These are phyloP conservation scores for Parnassius glacialis DNA, from an alignment of 2,888 invertebrate genomes.

Conservation along the genomic window DNA sequence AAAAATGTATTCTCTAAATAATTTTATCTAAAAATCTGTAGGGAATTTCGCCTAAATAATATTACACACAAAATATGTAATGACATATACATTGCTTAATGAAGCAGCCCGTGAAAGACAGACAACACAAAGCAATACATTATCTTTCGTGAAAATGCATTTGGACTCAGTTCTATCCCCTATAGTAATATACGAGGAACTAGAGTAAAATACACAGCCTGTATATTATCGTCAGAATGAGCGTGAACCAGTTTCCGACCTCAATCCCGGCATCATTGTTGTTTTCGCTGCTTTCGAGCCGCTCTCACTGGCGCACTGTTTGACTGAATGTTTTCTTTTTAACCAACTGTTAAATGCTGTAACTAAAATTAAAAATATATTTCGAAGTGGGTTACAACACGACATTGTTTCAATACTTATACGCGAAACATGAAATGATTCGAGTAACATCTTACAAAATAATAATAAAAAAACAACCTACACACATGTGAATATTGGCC, in stretches of 20 bases:
- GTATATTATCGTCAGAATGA: slow-evolving; percentile 6
- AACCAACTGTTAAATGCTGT: background rate
- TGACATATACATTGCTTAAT: too few species aligned
- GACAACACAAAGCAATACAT: background rate
- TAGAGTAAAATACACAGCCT: slow-evolving; percentile 8
- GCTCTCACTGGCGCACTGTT: slow-evolving; percentile 2
- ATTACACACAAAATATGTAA: too few species aligned
- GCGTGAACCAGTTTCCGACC: slow-evolving; percentile 18
- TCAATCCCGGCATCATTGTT: slow-evolving; percentile 19
- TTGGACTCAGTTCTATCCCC: slow-evolving; percentile 1
- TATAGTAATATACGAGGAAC: slow-evolving; percentile 8
- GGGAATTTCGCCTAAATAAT: too few species aligned
- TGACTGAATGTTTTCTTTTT: slow-evolving; percentile 2
- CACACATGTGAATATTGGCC: too few species aligned
- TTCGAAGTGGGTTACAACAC: slow-evolving; percentile 8
- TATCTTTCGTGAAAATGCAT: background rate
- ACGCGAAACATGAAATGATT: too few species aligned
- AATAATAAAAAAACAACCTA: too few species aligned
- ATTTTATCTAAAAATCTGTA: too few species aligned
- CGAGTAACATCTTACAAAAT: too few species aligned
- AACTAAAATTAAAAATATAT: slow-evolving; percentile 6
- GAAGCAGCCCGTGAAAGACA: too few species aligned
- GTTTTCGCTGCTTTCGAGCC: slow-evolving; percentile 8
- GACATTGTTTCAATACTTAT: slow-evolving; percentile 3
- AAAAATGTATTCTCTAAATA: too few species aligned